These are phyloP conservation scores for Hemibagrus wyckioides DNA, from an alignment of 2,113 vertebrate species.

Conservation along the genomic window DNA sequence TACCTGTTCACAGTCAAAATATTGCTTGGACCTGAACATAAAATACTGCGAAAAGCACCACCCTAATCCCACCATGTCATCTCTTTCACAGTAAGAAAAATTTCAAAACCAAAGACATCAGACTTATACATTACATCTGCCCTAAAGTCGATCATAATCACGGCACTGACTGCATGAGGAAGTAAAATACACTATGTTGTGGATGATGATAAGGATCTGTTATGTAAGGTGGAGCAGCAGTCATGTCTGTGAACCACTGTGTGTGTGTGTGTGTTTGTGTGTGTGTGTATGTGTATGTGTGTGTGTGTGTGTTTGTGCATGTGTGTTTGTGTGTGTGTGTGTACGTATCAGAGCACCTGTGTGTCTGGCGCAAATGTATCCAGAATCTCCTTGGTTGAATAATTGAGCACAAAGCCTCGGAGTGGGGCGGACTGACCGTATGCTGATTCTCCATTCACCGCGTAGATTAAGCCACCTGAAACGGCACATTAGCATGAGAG, in stretches of 20 bases:
- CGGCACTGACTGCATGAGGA: background rate
- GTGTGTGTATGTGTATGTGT: too few relatives aligned
- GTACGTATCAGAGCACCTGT: constrained; percentile 71
- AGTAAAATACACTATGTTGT: background rate
- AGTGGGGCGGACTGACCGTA: constrained; percentile 72
- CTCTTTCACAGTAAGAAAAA: background rate
- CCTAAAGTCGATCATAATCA: background rate
- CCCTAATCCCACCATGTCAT: background rate
- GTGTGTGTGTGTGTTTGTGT: too few relatives aligned
- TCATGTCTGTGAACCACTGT: background rate
- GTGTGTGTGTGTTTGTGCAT: background rate
- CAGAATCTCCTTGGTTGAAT: constrained; percentile 86
- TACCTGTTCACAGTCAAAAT: background rate
- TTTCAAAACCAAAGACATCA: background rate
- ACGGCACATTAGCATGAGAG: constrained; percentile 42
- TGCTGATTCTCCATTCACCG: constrained; percentile 84
- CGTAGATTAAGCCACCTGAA: constrained; percentile 86
- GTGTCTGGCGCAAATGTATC: constrained; percentile 83
- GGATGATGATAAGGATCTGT: background rate
- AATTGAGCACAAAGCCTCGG: constrained; percentile 90
- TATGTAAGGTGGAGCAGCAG: background rate
- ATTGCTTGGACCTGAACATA: background rate
- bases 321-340: background rate
- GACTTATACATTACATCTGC: background rate
- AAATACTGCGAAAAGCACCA: background rate